Evolutionary conservation across 2,888 invertebrate genomes (phyloP).

Genomic region (Stenodera caucasica): DNA sequence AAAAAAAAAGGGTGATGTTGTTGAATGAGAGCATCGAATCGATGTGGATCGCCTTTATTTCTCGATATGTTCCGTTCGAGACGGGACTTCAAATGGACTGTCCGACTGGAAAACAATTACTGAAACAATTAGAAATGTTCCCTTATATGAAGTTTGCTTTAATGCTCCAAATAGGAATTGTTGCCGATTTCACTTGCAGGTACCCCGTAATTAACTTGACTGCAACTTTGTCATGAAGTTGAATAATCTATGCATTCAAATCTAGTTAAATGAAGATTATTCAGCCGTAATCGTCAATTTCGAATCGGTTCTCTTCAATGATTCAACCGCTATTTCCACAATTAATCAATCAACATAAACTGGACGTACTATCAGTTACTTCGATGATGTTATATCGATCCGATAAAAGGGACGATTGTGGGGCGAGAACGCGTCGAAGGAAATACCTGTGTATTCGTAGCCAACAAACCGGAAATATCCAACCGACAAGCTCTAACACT

Average conservation of each 20-base stretch:
- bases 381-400: too few relatives aligned
- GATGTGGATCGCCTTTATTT: too few relatives aligned
- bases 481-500: conserved; percentile 3
- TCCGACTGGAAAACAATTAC: too few relatives aligned
- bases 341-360: not conserved
- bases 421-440: not conserved
- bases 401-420: not conserved
- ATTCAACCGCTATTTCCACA: too few relatives aligned
- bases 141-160: not conserved
- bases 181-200: conserved; percentile 1
- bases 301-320: too few relatives aligned
- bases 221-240: conserved; percentile 20
- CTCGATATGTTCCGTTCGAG: too few relatives aligned
- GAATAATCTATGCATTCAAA: not conserved
- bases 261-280: not conserved
- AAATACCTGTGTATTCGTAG: conserved; percentile 18
- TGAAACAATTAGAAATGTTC: not conserved
- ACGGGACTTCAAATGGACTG: too few relatives aligned
- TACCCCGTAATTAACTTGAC: conserved; percentile 20
- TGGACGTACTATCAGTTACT: too few relatives aligned
- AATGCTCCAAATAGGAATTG: not conserved
- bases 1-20: too few relatives aligned
- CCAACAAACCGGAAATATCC: conserved; percentile 21
- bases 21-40: too few relatives aligned
- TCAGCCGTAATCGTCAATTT: not conserved